Conservation (phyloP, 2,797 vertebrate species). For the Coregonus suidteri region DNA sequence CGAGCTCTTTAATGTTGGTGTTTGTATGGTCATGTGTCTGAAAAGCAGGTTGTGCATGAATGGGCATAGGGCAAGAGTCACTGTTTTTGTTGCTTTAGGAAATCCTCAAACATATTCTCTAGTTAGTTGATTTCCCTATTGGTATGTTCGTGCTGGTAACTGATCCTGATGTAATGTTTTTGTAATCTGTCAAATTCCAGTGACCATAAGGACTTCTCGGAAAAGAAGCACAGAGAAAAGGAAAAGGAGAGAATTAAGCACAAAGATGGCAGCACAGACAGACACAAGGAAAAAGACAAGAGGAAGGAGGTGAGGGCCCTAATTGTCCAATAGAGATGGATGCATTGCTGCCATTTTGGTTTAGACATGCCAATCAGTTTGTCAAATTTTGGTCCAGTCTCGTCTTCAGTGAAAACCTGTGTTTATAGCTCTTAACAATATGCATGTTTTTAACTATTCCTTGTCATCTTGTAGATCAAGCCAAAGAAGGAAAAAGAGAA, state of each 20-base stretch:
- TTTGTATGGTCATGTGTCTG: conserved; percentile 6
- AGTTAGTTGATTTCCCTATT: background rate
- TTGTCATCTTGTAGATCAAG: conserved; percentile 76
- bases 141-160: background rate
- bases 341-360: background rate
- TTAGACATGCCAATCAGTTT: background rate
- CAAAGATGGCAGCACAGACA: conserved; percentile 89
- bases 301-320: conserved; percentile 90
- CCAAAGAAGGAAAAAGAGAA: conserved; percentile 95
- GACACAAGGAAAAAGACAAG: conserved; percentile 88
- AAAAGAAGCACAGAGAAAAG: conserved; percentile 95
- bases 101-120: background rate
- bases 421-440: background rate
- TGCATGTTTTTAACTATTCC: background rate
- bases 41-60: conserved; percentile 27
- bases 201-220: conserved; percentile 89
- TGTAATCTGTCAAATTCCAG: conserved; percentile 61
- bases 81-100: background rate
- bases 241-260: conserved; percentile 86
- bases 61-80: background rate
- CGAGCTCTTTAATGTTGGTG: background rate
- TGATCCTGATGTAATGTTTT: background rate
- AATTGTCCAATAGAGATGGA: background rate
- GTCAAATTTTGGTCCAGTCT: background rate
- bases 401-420: background rate